phyloP scores from a whole-genome alignment of 2,113 vertebrate genomes.

The Emydocephalus ijimae region DNA sequence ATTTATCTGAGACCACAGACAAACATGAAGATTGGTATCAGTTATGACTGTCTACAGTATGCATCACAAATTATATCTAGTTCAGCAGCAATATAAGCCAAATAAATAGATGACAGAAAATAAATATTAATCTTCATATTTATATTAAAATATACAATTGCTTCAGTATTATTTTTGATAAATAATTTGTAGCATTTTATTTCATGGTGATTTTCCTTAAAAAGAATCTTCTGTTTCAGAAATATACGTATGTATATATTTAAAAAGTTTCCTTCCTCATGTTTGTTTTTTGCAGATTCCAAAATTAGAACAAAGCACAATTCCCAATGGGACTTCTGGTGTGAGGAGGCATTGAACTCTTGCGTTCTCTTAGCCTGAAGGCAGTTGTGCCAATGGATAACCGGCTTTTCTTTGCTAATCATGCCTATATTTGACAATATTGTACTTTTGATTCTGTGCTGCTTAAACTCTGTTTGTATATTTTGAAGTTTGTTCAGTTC shows the following conservation, averaged over 20 bases:
- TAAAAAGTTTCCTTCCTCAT: conserved; percentile 57
- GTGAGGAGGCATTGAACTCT: conserved; percentile 59
- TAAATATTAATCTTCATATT: neutral
- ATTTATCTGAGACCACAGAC: neutral
- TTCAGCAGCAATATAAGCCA: neutral
- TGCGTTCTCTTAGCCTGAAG: conserved; percentile 59
- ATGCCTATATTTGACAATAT: conserved; percentile 48
- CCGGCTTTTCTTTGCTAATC: conserved; percentile 37
- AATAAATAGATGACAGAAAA: neutral
- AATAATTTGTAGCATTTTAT: conserved; percentile 16
- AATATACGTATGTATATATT: conserved; percentile 23
- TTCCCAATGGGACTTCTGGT: conserved; percentile 61
- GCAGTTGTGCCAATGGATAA: conserved; percentile 51
- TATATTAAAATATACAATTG: conserved; percentile 1
- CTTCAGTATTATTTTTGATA: conserved; percentile 1
- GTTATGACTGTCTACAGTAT: neutral
- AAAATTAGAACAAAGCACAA: conserved; percentile 62
- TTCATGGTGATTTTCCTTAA: conserved; percentile 48
- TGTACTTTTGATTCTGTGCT: conserved; percentile 29
- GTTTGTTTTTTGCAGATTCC: conserved; percentile 65
- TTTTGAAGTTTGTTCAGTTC: conserved; percentile 40
- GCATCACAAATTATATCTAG: neutral
- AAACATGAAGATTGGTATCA: neutral
- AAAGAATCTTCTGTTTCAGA: conserved; percentile 34
- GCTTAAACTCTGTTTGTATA: conserved; percentile 31